These are phyloP conservation scores for Hydropsyche betteni DNA, from an alignment of 2,888 invertebrate genomes.

Conservation along the genomic window DNA sequence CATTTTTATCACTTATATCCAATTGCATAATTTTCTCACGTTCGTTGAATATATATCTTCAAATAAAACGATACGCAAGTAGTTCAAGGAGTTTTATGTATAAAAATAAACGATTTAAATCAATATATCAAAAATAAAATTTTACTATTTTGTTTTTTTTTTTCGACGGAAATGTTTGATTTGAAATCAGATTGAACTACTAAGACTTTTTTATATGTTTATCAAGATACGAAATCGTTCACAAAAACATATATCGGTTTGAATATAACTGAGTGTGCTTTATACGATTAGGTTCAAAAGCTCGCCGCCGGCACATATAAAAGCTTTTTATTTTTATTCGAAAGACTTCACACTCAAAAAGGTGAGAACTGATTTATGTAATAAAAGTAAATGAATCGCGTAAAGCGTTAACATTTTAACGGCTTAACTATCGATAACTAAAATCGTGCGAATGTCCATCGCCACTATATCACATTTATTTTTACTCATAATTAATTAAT, in stretches of 20 bases:
- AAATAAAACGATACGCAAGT: no score
- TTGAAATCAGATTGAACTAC: not conserved
- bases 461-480: not conserved
- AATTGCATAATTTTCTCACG: no score
- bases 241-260: no score
- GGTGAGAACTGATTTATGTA: slow-evolving; percentile 29
- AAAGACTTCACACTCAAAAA: slow-evolving; percentile 18
- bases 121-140: no score
- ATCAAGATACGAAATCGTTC: not conserved
- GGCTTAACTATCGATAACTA: not conserved
- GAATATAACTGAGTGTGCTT: not conserved
- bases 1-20: no score
- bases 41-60: no score
- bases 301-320: slow-evolving; percentile 18
- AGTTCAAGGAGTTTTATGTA: no score
- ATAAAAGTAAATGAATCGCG: not conserved
- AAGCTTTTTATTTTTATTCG: slow-evolving; percentile 19
- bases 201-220: not conserved
- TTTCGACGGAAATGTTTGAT: not conserved
- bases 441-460: not conserved
- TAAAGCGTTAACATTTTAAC: slow-evolving; percentile 21
- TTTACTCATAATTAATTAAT: not conserved
- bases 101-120: no score
- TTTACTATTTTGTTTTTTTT: no score
- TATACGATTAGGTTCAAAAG: slow-evolving; percentile 32